A percentile compares a stretch with the other conserved stretches of the same genome.
Conservation (phyloP, 2,113 vertebrate genomes). For the Quiscalus mexicanus region DNA sequence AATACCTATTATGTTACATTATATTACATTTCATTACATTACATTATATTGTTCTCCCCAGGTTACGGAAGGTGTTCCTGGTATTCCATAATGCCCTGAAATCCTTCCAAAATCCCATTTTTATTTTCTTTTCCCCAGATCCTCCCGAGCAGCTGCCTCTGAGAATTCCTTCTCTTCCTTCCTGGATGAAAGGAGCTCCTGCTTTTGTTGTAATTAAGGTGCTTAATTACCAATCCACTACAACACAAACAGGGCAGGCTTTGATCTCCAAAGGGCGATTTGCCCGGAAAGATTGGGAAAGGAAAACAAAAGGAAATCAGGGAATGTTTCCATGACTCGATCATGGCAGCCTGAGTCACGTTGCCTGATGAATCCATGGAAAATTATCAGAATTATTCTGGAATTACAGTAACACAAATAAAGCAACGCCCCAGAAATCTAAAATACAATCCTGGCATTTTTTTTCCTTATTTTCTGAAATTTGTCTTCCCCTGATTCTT, state of each 20-base stretch:
- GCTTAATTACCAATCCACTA: conserved; percentile 58
- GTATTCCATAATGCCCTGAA: not conserved
- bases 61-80: not conserved
- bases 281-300: not conserved
- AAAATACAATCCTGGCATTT: fast-evolving
- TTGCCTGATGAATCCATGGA: not conserved
- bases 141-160: not conserved
- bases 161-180: not conserved
- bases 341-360: not conserved
- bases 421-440: not conserved
- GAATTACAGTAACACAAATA: not conserved
- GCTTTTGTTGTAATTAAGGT: conserved; percentile 43
- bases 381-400: not conserved
- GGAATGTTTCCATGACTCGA: not conserved
- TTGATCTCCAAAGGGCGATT: conserved; percentile 26
- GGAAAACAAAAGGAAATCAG: conserved; percentile 19
- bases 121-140: conserved; percentile 35
- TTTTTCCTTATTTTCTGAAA: not conserved
- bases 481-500: not conserved
- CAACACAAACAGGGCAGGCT: conserved; percentile 7
- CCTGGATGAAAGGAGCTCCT: conserved; percentile 43
- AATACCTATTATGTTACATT: not conserved
- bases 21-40: not conserved
- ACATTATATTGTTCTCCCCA: not conserved
- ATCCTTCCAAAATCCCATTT: conserved; percentile 35